A percentile compares a stretch with the other conserved stretches of the same genome.
Evolutionary conservation across 92 coral and sea anemone species (phyloP).

Genomic region (Palythoa caribaeorum): DNA sequence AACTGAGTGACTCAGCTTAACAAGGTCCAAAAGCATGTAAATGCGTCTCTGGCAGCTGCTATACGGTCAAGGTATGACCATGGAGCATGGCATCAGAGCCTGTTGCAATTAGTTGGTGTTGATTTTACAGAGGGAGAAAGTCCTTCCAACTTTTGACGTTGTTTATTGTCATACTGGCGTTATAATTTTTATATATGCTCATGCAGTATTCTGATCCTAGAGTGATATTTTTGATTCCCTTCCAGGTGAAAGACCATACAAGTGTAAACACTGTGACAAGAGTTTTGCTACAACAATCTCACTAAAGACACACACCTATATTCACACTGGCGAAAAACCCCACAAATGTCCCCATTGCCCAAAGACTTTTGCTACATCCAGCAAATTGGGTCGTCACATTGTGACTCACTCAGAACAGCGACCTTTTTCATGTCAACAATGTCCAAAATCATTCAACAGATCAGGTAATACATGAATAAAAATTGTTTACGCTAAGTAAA

Average conservation of each 20-base stretch:
- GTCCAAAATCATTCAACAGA: constrained; percentile 98
- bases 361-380: constrained; percentile 98
- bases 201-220: neutral
- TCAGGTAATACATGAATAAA: constrained; percentile 69
- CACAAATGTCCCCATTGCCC: constrained; percentile 99
- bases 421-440: constrained; percentile 92
- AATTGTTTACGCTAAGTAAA: too few relatives aligned
- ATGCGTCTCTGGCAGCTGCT: too few relatives aligned
- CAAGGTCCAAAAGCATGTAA: too few relatives aligned
- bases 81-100: too few relatives aligned
- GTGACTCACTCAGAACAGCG: constrained; percentile 99
- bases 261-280: constrained; percentile 96
- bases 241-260: constrained; percentile 96
- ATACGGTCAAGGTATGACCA: too few relatives aligned
- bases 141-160: too few relatives aligned
- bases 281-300: constrained; percentile 98
- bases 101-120: too few relatives aligned
- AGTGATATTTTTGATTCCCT: neutral
- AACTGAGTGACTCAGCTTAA: too few relatives aligned
- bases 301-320: constrained; percentile 97
- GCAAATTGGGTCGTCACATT: constrained; percentile 97
- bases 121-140: neutral
- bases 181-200: too few relatives aligned
- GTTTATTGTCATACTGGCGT: too few relatives aligned
- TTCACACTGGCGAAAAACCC: constrained; percentile 99